Evolutionary conservation across 2,113 vertebrate species (phyloP), one percentile per base, ranked within the genome.

Genomic region (Salvelinus alpinus): DNA sequence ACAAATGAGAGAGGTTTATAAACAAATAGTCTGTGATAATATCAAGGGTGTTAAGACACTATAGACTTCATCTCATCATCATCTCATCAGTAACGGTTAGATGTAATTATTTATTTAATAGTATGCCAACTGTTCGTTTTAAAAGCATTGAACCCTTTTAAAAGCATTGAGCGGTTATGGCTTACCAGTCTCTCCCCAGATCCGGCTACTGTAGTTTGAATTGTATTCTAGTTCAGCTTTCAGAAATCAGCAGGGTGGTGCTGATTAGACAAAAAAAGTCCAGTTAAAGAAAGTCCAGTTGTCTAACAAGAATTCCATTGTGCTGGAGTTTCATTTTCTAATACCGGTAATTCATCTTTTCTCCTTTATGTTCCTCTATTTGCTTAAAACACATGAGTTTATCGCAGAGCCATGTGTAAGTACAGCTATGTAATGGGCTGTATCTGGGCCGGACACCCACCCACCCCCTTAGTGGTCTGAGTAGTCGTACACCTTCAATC

Each of bases 341-440:
- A 44, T 44, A 44, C 38, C 38, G 38, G 38, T 3, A 11, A 44
- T 44, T 44, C 9, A 9, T 11, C 2, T 44, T 44, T 44, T 44
- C 8, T 9, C 2, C 38, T 44, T 44, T 44, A 44, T 44, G 38
- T 44, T 44, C 38, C 8, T 44, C 38, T 11, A 44, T 44, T 9
- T 44, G 8, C 9, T 44, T 44, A 44, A 44, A 9, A 44, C 38
- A 0, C 38, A 44, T 3, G 38, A 31, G 71, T 72, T 18, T 59
- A 59, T 64, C 62, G 24, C 62, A 64, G 71, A 72, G 71, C 18
- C 71, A 29, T 13, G 71, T 72, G 71, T 72, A 72, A 72, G 71
- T 72, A 72, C 71, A 72, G 71, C 71, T 29, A 44, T 0, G 38
- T 44, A 44, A 44, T 9, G 51, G 24, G 29, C 51, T 57, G 62